Base-by-base conservation (phyloP, 1,140 invertebrate genomes). In the Yoshiicerus persimilis region DNA sequence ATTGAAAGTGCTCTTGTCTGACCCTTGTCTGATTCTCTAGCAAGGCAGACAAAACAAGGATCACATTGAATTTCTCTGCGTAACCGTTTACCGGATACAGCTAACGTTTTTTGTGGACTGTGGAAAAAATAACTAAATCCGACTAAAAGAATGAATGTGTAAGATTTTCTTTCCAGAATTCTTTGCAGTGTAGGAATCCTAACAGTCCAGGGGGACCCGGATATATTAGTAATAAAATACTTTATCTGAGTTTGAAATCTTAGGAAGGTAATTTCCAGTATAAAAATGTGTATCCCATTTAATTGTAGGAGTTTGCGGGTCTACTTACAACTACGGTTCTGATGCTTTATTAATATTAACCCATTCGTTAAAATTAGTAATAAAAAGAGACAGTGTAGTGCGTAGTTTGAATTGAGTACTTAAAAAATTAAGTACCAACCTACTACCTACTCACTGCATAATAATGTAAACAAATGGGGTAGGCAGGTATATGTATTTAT, bases 31-130 rank as follows among this genome's bases (percentile, higher is more conserved):
- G 16, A 36, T 8, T 75, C 32, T 80, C 75, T 80, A 34, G 32
- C 32, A 20, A 38, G 34, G n/a, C 16, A 25, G 75, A 23, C 32
- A 27, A 30, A 70, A 70, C 47, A 56, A 56, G 39, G 39, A 25
- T 20, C 62, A 23, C 30, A 1, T 36, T 80, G 32, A 13, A 80
- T 36, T 80, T 80, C 32, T n/a, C 6, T 30, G 66, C 30, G 47
- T 80, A 34, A 80, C 75, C 75, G 75, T 80, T 80, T 80, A 80
- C 75, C 75, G 75, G 75, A 80, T 80, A 80, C 47, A 56, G 20
- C 47, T 56, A 56, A 56, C 32, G 75, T 80, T n/a, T 32, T 80
- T 80, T 80, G 30, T 80, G 6, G 75, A 20, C 75, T 80, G 30
- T 5, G 20, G 75, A 80, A 80, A 80, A 80, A 80, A 80, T 80